Conservation (phyloP, 2,113 vertebrate genomes). For the Lepisosteus osseus region DNA sequence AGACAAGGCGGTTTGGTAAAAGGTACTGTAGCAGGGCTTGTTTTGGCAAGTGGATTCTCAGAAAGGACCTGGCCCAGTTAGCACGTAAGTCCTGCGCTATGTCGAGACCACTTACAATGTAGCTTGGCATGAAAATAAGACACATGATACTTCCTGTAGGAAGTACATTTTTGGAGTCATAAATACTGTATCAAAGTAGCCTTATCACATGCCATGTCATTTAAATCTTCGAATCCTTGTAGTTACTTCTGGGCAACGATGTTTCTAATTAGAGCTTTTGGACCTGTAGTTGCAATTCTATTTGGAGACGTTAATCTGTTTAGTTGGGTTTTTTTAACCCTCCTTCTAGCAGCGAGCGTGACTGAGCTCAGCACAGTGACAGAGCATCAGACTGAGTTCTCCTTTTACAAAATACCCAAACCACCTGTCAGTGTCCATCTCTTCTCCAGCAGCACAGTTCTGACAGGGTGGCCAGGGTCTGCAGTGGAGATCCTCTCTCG, state of each 20-base stretch:
- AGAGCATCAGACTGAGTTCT: no score
- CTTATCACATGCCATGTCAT: slow-evolving; percentile 16
- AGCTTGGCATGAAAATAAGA: slow-evolving; percentile 19
- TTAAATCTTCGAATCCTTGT: slow-evolving; percentile 34
- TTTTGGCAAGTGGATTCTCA: background rate
- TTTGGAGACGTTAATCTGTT: slow-evolving; percentile 26
- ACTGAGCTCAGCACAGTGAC: no score
- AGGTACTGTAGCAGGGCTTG: no score
- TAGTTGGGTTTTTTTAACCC: slow-evolving; percentile 33
- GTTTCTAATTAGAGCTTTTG: slow-evolving; percentile 41
- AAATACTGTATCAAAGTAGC: slow-evolving; percentile 24
- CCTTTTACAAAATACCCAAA: no score
- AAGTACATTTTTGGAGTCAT: slow-evolving; percentile 24
- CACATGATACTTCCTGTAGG: slow-evolving; percentile 26
- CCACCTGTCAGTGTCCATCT: no score
- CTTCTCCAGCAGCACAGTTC: no score
- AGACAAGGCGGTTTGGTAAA: no score
- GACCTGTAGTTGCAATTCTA: slow-evolving; percentile 26
- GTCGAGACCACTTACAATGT: slow-evolving; percentile 7
- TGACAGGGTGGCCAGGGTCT: no score
- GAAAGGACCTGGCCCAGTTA: background rate
- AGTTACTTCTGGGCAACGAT: slow-evolving; percentile 32
- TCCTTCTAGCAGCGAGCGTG: no score
- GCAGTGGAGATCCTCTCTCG: no score
- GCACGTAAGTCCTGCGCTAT: background rate